Evolutionary conservation across 1,140 invertebrate species (phyloP).

Genomic region (Dendrolimus kikuchii): DNA sequence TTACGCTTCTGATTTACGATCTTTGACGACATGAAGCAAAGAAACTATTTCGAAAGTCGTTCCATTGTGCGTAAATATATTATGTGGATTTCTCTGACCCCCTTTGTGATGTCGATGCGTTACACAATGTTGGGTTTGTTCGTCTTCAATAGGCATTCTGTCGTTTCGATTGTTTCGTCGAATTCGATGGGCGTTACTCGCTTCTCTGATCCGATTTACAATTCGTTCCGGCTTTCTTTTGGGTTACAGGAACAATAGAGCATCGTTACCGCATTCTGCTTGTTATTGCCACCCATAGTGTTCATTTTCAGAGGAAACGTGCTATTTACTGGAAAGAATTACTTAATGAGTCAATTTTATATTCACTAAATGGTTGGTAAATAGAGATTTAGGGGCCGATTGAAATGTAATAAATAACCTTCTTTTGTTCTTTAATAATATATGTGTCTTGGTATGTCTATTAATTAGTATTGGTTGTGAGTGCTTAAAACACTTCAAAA

Average conservation of each 20-base stretch:
- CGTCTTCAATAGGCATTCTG: constrained; percentile 29
- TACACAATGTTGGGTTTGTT: constrained; percentile 49
- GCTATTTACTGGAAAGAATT: no score
- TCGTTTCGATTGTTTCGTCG: constrained; percentile 53
- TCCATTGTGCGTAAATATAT: constrained; percentile 23
- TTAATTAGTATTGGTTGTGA: background rate
- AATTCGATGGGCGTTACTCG: constrained; percentile 51
- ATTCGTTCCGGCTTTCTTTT: constrained; percentile 66
- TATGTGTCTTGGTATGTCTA: no score
- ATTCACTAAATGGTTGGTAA: no score
- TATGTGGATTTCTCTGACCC: constrained; percentile 45
- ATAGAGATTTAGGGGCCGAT: no score
- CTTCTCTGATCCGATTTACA: constrained; percentile 55
- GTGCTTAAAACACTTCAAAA: constrained; percentile 1
- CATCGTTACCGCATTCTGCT: background rate
- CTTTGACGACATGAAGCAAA: constrained; percentile 5
- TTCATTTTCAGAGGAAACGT: background rate
- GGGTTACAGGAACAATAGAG: constrained; percentile 13
- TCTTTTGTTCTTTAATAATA: no score
- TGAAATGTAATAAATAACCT: no score
- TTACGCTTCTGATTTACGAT: constrained; percentile 39
- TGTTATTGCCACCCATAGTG: constrained; percentile 7
- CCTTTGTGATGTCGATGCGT: constrained; percentile 40
- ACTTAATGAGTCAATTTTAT: no score
- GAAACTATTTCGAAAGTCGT: constrained; percentile 25